phyloP scores from a whole-genome alignment of 1,140 invertebrate species.

The Apis dorsata region DNA sequence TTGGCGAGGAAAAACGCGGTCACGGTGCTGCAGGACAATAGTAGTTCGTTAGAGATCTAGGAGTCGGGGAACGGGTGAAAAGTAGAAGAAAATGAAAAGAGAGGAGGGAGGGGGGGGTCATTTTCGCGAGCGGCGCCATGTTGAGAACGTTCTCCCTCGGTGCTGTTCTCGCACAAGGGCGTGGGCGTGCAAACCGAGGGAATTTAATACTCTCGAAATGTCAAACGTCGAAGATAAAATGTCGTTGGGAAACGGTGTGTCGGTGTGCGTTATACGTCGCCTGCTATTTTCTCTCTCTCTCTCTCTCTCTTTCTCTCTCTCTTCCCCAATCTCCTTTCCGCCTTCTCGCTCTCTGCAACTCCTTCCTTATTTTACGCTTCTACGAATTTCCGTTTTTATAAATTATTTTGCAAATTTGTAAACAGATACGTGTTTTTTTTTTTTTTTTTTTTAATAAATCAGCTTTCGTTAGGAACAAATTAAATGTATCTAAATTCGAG shows the following conservation, averaged over 20 bases:
- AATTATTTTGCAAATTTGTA: background rate
- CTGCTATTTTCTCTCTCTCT: constrained; percentile 10
- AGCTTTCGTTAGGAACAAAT: no score
- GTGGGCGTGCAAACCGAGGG: constrained; percentile 58
- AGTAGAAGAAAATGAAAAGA: background rate
- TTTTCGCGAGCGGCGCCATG: constrained; percentile 54
- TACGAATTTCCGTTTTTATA: background rate
- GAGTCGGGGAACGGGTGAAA: background rate
- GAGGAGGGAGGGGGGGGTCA: constrained; percentile 7
- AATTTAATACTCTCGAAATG: constrained; percentile 73
- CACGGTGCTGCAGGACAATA: constrained; percentile 46
- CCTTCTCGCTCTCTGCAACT: no score
- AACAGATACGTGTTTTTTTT: background rate
- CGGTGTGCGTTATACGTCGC: background rate
- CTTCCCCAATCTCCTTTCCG: background rate
- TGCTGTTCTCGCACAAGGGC: constrained; percentile 51
- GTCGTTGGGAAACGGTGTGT: constrained; percentile 48
- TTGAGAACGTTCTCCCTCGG: constrained; percentile 55
- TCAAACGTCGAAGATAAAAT: constrained; percentile 74
- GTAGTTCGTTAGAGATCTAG: constrained; percentile 49
- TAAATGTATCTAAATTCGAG: no score
- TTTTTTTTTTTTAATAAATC: no score
- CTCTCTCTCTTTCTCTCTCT: no score
- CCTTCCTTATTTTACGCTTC: background rate
- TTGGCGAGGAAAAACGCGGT: constrained; percentile 56